phyloP scores from a whole-genome alignment of 2,113 vertebrate genomes.

The Ceratotherium simum region DNA sequence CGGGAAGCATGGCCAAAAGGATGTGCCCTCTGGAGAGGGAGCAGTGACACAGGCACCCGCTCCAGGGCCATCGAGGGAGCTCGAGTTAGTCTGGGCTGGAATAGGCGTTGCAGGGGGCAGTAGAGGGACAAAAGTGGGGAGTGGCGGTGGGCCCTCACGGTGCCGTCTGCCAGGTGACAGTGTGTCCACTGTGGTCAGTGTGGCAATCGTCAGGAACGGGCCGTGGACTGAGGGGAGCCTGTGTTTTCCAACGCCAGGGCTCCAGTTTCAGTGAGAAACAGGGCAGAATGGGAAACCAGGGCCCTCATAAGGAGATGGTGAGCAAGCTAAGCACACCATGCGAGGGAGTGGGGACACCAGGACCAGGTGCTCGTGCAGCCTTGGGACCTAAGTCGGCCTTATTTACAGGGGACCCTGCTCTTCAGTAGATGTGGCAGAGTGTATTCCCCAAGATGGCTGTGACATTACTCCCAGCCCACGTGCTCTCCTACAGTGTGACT shows the following conservation, averaged over 20 bases:
- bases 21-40: neutral
- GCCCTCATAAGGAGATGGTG: neutral
- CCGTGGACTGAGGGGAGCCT: neutral
- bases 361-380: too few species aligned
- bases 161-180: neutral
- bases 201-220: neutral
- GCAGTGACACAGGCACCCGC: neutral
- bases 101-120: neutral
- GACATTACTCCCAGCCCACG: neutral
- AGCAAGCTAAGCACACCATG: too few species aligned
- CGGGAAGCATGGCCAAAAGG: neutral
- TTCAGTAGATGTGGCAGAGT: neutral
- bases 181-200: neutral
- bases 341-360: neutral
- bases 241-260: neutral
- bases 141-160: neutral
- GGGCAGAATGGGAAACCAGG: neutral
- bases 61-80: neutral
- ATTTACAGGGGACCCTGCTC: neutral
- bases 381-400: too few species aligned
- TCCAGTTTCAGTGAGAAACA: neutral
- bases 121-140: neutral
- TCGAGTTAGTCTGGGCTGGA: neutral
- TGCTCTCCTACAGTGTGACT: neutral
- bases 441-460: neutral